Conservation (phyloP, 2,113 vertebrate species). For the Dasyprocta punctata region DNA sequence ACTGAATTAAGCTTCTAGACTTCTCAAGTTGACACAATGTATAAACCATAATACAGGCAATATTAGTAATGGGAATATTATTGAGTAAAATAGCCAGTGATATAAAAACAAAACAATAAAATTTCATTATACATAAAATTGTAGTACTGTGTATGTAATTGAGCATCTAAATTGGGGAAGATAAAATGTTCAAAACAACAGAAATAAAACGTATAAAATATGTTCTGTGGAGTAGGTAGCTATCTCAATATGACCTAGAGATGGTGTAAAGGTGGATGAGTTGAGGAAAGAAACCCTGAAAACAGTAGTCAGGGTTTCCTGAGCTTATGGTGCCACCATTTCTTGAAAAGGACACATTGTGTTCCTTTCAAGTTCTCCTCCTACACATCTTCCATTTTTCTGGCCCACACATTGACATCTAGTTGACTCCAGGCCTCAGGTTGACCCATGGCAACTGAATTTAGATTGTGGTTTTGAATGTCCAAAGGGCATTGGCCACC, state of each 20-base stretch:
- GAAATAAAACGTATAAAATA: background rate
- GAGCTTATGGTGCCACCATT: background rate
- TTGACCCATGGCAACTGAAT: background rate
- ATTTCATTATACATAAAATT: background rate
- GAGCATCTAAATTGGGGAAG: slow-evolving; percentile 2
- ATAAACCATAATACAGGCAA: too few species aligned
- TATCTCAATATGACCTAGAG: background rate
- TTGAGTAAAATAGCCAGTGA: background rate
- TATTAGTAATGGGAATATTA: background rate
- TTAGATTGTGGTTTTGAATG: background rate
- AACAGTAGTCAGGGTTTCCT: background rate
- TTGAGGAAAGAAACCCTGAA: background rate
- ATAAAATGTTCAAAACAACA: background rate
- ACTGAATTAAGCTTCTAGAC: too few species aligned
- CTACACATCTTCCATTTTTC: background rate
- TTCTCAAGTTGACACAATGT: too few species aligned
- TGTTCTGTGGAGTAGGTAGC: background rate
- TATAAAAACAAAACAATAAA: background rate
- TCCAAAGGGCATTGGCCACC: background rate
- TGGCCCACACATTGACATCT: background rate
- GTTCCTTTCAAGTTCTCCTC: background rate
- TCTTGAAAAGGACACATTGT: background rate
- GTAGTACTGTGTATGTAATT: background rate
- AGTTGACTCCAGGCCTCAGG: background rate
- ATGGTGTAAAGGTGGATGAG: background rate